Evolutionary conservation across 2,888 invertebrate species (phyloP).

Genomic region (Bellardia pandia): DNA sequence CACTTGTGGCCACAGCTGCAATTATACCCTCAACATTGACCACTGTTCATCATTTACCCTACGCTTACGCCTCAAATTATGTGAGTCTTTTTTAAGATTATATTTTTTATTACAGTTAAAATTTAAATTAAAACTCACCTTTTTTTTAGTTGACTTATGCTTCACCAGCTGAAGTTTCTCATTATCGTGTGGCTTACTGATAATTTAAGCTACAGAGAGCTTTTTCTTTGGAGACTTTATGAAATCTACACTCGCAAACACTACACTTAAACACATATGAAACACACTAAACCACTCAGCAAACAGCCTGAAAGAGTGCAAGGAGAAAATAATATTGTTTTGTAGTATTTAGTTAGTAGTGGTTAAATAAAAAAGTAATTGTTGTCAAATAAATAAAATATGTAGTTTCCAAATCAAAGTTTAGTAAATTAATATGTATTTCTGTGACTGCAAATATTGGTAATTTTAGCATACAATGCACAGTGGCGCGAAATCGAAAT

Average conservation of each 20-base stretch:
- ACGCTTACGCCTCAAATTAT: conserved; percentile 75
- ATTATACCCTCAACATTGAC: conserved; percentile 62
- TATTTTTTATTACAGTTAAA: not conserved
- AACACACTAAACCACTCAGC: not conserved
- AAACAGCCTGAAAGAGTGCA: conserved; percentile 66
- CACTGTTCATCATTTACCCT: conserved; percentile 73
- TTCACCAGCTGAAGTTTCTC: conserved; percentile 82
- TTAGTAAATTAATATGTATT: too few relatives aligned
- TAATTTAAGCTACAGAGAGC: conserved; percentile 11
- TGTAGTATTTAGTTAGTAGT: too few relatives aligned
- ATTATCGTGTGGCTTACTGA: conserved; percentile 81
- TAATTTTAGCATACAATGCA: too few relatives aligned
- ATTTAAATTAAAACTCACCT: conserved; percentile 56
- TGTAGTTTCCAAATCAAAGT: too few relatives aligned
- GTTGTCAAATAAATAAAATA: too few relatives aligned
- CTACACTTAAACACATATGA: not conserved
- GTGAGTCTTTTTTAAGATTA: conserved; percentile 69
- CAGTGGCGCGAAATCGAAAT: too few relatives aligned
- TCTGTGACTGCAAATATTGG: too few relatives aligned
- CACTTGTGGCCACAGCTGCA: conserved; percentile 63
- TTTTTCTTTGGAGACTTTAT: conserved; percentile 46
- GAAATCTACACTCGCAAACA: conserved; percentile 2
- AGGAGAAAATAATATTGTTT: conserved; percentile 17
- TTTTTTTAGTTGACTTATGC: conserved; percentile 71
- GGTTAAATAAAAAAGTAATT: too few relatives aligned